These are phyloP conservation scores for Drosophila formosana DNA, from an alignment of 2,888 invertebrate genomes.

Conservation along the genomic window DNA sequence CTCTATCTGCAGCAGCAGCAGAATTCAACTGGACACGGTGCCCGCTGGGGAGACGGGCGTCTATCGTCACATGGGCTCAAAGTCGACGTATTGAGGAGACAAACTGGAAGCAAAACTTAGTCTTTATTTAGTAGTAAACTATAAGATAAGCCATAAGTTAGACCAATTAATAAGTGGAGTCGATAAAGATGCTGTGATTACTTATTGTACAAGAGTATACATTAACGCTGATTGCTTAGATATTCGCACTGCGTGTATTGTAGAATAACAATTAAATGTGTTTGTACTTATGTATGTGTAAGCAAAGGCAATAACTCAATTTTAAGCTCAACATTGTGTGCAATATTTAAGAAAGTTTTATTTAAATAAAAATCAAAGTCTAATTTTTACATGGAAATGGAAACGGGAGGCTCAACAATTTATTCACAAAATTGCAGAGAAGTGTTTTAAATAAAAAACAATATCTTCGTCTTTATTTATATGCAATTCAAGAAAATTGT, in stretches of 20 bases:
- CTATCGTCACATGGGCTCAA: slow-evolving; percentile 73
- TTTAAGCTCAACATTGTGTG: slow-evolving; percentile 44
- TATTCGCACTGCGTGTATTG: slow-evolving; percentile 45
- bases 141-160: slow-evolving; percentile 67
- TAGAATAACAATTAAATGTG: slow-evolving; percentile 59
- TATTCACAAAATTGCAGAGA: no score
- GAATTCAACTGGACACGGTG: slow-evolving; percentile 66
- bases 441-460: no score
- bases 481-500: no score
- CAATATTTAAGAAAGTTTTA: slow-evolving; percentile 56
- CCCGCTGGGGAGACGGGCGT: slow-evolving; percentile 71
- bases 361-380: slow-evolving; percentile 34
- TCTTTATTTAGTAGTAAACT: slow-evolving; percentile 45
- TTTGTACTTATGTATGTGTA: slow-evolving; percentile 69
- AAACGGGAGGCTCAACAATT: background rate
- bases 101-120: slow-evolving; percentile 28
- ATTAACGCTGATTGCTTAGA: slow-evolving; percentile 44
- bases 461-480: no score
- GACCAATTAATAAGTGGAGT: slow-evolving; percentile 54
- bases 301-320: slow-evolving; percentile 49
- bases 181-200: slow-evolving; percentile 83
- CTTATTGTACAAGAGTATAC: slow-evolving; percentile 62
- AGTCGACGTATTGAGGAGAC: slow-evolving; percentile 63
- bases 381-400: background rate
- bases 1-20: slow-evolving; percentile 58